These are phyloP conservation scores for Enteromius afrohamiltoni DNA, from an alignment of 2,797 vertebrate species.

Conservation along the genomic window DNA sequence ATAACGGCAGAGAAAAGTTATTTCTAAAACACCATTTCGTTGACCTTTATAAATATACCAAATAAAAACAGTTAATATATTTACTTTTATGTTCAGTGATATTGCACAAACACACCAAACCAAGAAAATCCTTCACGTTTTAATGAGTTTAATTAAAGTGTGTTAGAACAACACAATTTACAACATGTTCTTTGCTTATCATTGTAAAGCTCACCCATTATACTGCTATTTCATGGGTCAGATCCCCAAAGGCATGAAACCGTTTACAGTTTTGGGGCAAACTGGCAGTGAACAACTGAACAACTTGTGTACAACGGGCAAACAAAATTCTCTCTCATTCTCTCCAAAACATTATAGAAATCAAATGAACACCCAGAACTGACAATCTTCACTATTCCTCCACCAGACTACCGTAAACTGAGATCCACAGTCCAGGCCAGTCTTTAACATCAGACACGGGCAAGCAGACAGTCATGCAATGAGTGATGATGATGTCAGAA, in stretches of 20 bases:
- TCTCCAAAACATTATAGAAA: conserved; percentile 2
- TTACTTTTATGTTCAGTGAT: neutral
- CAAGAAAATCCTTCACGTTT: conserved; percentile 44
- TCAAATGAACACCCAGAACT: conserved; percentile 9
- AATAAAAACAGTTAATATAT: neutral
- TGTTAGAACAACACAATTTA: conserved; percentile 60
- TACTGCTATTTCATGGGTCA: conserved; percentile 41
- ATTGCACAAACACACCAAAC: conserved; percentile 1
- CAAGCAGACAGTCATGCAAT: conserved; percentile 65
- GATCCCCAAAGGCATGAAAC: conserved; percentile 40
- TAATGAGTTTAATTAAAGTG: conserved; percentile 59
- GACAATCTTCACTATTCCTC: conserved; percentile 30
- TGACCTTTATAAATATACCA: neutral
- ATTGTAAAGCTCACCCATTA: conserved; percentile 47
- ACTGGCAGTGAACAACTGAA: conserved; percentile 43
- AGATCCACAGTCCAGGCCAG: conserved; percentile 43
- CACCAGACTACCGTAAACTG: conserved; percentile 11
- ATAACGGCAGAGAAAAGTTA: neutral
- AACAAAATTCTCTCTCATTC: conserved; percentile 5
- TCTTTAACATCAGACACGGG: conserved; percentile 53
- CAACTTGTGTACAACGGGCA: conserved; percentile 48
- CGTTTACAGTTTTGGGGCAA: conserved; percentile 43
- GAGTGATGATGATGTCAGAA: conserved; percentile 62
- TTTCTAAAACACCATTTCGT: neutral
- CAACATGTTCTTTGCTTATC: conserved; percentile 47